Evolutionary conservation across 2,888 invertebrate genomes (phyloP).

Genomic region (Latrodectus hesperus): DNA sequence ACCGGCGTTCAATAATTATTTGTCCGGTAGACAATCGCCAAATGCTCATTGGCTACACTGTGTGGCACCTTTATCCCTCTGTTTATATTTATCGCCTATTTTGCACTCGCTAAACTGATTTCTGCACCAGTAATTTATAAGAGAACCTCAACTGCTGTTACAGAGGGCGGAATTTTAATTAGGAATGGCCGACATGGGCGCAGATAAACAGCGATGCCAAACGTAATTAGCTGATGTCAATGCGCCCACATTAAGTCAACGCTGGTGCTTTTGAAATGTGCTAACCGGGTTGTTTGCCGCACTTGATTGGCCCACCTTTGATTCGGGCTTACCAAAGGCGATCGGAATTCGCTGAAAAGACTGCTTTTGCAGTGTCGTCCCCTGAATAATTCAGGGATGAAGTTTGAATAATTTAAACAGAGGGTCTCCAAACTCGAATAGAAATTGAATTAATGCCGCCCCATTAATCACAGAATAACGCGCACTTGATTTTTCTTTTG

Average conservation of each 20-base stretch:
- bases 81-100: too few species aligned
- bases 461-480: neutral
- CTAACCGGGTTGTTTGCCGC: conserved; percentile 36
- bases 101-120: too few species aligned
- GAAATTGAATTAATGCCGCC: neutral
- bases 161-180: neutral
- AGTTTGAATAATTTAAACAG: neutral
- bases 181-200: neutral
- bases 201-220: neutral
- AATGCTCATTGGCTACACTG: too few species aligned
- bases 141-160: too few species aligned
- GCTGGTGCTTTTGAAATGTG: conserved; percentile 21
- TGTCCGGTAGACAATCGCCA: too few species aligned
- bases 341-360: too few species aligned
- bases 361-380: neutral
- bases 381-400: neutral
- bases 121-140: too few species aligned
- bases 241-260: conserved; percentile 39
- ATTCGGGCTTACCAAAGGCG: neutral
- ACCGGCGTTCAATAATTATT: too few species aligned
- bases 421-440: neutral
- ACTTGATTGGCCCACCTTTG: conserved; percentile 30
- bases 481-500: too few species aligned
- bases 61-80: too few species aligned
- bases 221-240: conserved; percentile 39